phyloP scores from a whole-genome alignment of 2,113 vertebrate genomes.

The Delphinapterus leucas region DNA sequence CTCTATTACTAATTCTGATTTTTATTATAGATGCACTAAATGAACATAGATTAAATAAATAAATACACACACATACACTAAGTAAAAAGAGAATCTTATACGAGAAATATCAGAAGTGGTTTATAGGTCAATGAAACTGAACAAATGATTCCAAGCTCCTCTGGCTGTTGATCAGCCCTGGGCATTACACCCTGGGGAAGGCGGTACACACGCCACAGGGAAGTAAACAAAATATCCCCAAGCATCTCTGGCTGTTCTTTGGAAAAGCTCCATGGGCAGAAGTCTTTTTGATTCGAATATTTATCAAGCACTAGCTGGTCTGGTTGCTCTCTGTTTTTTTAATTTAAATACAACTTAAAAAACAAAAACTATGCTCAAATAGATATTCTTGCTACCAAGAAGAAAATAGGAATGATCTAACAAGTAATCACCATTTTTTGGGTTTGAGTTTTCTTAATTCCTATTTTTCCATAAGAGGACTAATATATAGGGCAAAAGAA shows the following conservation, averaged over 20 bases:
- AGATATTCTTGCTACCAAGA: conserved; percentile 1
- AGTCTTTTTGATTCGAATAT: conserved; percentile 52
- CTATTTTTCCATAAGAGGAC: not conserved
- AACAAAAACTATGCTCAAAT: conserved; percentile 9
- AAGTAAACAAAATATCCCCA: conserved; percentile 35
- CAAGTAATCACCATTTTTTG: not conserved
- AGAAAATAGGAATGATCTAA: conserved; percentile 42
- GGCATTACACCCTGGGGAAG: not conserved
- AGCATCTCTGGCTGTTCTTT: conserved; percentile 31
- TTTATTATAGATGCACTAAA: not conserved
- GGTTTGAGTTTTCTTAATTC: not conserved
- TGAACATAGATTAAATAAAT: not conserved
- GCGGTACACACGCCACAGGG: not conserved
- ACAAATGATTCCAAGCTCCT: not conserved
- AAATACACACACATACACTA: not conserved
- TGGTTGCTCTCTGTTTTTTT: conserved; percentile 38
- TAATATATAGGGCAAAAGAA: not conserved
- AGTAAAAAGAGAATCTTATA: not conserved
- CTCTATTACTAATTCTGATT: conserved; percentile 7
- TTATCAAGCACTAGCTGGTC: conserved; percentile 55
- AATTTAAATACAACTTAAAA: conserved; percentile 50
- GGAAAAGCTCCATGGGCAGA: conserved; percentile 53
- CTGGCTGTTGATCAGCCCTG: not conserved
- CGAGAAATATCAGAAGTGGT: not conserved
- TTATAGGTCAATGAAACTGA: not conserved